A percentile compares a stretch with the other conserved stretches of the same genome.
Conservation (phyloP, 2,888 invertebrate species). For the Tenthredo livida region DNA sequence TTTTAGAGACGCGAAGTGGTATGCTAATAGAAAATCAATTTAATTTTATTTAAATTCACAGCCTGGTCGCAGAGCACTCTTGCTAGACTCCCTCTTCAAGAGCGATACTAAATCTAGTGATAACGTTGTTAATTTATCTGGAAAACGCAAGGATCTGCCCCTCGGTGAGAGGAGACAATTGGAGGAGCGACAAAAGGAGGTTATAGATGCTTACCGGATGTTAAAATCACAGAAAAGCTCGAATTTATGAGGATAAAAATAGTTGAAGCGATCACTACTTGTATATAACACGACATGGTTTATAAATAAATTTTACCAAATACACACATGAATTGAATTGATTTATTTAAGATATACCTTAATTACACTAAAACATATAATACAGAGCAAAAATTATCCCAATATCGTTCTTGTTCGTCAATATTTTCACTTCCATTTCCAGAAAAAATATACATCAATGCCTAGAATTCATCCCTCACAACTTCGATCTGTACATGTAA, state of each 20-base stretch:
- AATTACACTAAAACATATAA: constrained; percentile 34
- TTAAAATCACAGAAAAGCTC: constrained; percentile 76
- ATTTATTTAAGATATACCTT: background rate
- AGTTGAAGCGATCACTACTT: background rate
- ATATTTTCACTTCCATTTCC: background rate
- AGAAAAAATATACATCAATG: background rate
- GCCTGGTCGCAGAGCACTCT: constrained; percentile 84
- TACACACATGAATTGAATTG: background rate
- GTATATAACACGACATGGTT: background rate
- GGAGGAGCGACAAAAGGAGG: constrained; percentile 82
- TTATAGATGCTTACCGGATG: constrained; percentile 82
- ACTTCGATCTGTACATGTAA: background rate
- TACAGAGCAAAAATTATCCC: background rate
- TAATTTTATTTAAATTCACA: constrained; percentile 72
- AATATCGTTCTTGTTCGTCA: background rate
- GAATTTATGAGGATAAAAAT: background rate
- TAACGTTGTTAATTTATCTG: constrained; percentile 78
- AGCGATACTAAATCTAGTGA: constrained; percentile 54
- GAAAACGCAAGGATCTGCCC: constrained; percentile 83
- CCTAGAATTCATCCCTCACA: background rate
- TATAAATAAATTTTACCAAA: background rate
- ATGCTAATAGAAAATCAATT: constrained; percentile 9
- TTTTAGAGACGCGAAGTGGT: background rate
- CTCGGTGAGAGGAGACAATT: constrained; percentile 81
- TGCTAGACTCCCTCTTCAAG: constrained; percentile 81